Evolutionary conservation across 2,888 invertebrate genomes (phyloP).

Genomic region (Seladonia tumulorum): DNA sequence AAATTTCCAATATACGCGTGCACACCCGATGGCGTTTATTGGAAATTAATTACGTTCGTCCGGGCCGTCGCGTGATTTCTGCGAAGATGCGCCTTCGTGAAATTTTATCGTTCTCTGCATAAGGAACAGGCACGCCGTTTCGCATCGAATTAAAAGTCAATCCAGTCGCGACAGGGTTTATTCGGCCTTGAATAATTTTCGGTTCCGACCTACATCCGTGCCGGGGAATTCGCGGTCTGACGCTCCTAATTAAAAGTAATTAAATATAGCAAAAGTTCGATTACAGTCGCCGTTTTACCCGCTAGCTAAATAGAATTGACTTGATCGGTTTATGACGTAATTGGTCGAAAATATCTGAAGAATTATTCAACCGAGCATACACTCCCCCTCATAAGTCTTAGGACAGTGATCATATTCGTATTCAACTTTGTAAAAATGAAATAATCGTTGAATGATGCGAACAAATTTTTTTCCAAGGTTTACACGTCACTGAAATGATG

Average conservation of each 20-base stretch:
- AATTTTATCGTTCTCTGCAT: background rate
- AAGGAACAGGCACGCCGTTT: background rate
- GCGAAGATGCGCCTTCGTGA: constrained; percentile 12
- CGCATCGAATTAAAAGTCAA: background rate
- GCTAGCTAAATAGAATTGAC: background rate
- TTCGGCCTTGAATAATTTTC: background rate
- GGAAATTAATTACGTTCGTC: constrained; percentile 50
- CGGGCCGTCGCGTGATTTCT: constrained; percentile 24
- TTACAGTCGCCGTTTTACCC: background rate
- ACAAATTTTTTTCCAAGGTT: too few species aligned
- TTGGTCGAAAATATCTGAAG: background rate
- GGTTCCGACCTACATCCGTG: background rate
- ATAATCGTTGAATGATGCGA: too few species aligned
- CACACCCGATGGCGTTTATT: constrained; percentile 34
- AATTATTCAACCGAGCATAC: background rate
- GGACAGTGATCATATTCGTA: too few species aligned
- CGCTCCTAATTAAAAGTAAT: background rate
- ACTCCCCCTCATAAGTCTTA: too few species aligned
- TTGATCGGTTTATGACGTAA: background rate
- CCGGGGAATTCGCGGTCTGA: background rate
- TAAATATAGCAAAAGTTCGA: background rate
- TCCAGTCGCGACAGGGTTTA: background rate
- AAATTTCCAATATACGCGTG: constrained; percentile 41
- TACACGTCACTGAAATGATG: too few species aligned
- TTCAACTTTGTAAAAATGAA: too few species aligned